Evolutionary conservation across 2,113 vertebrate species (phyloP), one percentile per base, ranked within the genome.

Genomic region (Poeciliopsis occidentalis): DNA sequence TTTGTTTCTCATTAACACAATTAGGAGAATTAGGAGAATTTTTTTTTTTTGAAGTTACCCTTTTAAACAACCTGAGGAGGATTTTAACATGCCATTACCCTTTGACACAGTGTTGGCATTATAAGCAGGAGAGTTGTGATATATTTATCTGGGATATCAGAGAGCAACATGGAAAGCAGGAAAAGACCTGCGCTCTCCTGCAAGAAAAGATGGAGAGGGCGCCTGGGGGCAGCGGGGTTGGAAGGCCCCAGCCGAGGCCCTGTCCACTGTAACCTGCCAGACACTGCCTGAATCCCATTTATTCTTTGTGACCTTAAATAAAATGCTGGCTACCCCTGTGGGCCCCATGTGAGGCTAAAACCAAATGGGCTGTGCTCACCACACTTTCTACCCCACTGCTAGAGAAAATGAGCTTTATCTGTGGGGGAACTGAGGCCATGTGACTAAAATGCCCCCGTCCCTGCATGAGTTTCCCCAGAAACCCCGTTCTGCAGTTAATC

Each of bases 251-350:
- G 91, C 85, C 89, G 82, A 87, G 80, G 83, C 86, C 85, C 83
- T 88, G 92, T 91, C 92, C 89, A 91, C 88, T 80, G 88, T 92
- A 92, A 91, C 87, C 89, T 90, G 90, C 93, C 89, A 90, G 85
- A 92, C 87, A 87, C 92, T 92, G 90, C 89, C 87, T 79, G 89
- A 93, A 93, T 92, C 90, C 92, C 91, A 93, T 93, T 94, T 94
- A 93, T 93, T 92, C 90, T 88, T 60, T 72, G 89, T 95, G 93
- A 95, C 94, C 94, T 95, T 95, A 94, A 92, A 90, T 92, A 92
- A 94, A 94, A 94, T 82, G 93, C 88, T 91, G 91, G 90, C 93
- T 91, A 81, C 92, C 89, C 91, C 93, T 89, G 87, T 92, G 91
- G 94, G 94, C 93, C 88, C 92, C 87, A 85, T 79, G 82, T 72